These are phyloP conservation scores for Setophaga kirtlandii DNA, from an alignment of 2,113 vertebrate genomes.

Conservation along the genomic window DNA sequence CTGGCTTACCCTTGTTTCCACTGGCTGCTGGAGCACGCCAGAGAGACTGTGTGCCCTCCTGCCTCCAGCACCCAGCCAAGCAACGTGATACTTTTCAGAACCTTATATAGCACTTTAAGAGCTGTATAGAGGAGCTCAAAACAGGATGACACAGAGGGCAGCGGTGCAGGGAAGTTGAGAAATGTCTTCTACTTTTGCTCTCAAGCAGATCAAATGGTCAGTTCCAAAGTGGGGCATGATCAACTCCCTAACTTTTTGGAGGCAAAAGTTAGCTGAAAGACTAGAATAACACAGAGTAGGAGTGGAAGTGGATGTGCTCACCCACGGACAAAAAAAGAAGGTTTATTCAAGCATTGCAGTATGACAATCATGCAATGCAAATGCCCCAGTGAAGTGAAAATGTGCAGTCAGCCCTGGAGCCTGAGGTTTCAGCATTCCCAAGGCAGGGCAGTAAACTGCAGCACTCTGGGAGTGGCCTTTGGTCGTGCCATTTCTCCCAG, in stretches of 20 bases:
- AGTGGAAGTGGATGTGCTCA: conserved; percentile 17
- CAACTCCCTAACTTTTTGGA: conserved; percentile 1
- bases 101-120: conserved; percentile 42
- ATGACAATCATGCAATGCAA: not conserved
- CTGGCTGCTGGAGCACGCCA: conserved; percentile 21
- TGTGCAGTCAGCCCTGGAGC: not conserved
- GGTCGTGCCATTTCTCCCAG: not conserved
- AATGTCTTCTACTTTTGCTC: conserved; percentile 7
- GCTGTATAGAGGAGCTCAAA: not conserved
- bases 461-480: not conserved
- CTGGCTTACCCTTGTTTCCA: conserved; percentile 53
- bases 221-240: not conserved
- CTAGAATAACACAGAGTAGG: conserved; percentile 33
- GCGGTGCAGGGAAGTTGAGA: not conserved
- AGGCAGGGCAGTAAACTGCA: not conserved
- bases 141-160: conserved; percentile 18
- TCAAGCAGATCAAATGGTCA: conserved; percentile 18
- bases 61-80: conserved; percentile 25
- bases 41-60: conserved; percentile 34
- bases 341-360: conserved; percentile 31
- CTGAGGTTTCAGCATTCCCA: not conserved
- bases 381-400: not conserved
- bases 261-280: conserved; percentile 30
- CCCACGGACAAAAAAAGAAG: conserved; percentile 17
- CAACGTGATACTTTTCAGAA: conserved; percentile 21